These are phyloP conservation scores for Trypoxylus dichotomus DNA, from an alignment of 1,140 invertebrate genomes.

Conservation along the genomic window DNA sequence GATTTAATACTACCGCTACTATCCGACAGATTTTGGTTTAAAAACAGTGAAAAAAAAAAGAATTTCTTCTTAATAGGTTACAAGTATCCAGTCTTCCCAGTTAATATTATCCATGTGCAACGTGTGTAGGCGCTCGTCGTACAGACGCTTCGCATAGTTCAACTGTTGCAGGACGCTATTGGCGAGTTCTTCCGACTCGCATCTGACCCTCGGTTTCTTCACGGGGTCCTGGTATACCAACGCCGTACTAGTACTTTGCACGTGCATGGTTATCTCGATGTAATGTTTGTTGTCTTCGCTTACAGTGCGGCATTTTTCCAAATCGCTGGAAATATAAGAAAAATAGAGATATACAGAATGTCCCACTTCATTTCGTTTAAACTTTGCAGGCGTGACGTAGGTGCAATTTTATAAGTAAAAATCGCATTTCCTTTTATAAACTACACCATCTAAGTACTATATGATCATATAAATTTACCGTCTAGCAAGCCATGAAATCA, in stretches of 20 bases:
- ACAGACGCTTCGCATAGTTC: conserved; percentile 85
- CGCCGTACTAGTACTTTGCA: conserved; percentile 55
- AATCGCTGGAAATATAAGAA: conserved; percentile 55
- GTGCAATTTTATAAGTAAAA: too few species aligned
- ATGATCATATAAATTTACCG: too few species aligned
- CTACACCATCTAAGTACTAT: too few species aligned
- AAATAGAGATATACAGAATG: not conserved
- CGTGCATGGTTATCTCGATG: conserved; percentile 75
- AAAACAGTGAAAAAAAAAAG: not conserved
- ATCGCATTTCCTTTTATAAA: too few species aligned
- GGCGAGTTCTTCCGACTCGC: conserved; percentile 78
- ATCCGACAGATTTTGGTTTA: not conserved
- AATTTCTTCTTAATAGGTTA: not conserved
- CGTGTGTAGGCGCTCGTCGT: conserved; percentile 75
- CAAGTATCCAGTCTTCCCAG: conserved; percentile 48
- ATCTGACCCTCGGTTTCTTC: conserved; percentile 78
- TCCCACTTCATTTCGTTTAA: too few species aligned
- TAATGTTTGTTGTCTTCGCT: conserved; percentile 64
- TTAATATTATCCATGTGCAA: conserved; percentile 51
- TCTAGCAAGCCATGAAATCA: too few species aligned
- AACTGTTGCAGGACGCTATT: conserved; percentile 69
- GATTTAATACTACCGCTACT: not conserved
- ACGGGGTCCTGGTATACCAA: conserved; percentile 57
- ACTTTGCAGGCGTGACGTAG: too few species aligned
- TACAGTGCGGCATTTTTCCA: conserved; percentile 63